phyloP scores from a whole-genome alignment of 2,888 invertebrate species.

The Pyrochroa serraticornis region DNA sequence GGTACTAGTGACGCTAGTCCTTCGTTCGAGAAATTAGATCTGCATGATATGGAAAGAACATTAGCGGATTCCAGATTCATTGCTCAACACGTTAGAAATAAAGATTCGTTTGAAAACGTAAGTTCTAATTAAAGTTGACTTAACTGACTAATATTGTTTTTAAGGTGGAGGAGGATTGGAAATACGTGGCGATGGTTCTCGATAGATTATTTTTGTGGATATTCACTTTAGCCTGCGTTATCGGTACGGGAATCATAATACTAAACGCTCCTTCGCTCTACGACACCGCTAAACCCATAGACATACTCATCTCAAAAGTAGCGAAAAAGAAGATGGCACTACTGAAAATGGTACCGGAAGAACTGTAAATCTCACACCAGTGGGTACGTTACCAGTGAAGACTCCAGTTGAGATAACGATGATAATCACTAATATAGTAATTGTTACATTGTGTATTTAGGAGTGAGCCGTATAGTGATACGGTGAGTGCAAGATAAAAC shows the following conservation, averaged over 20 bases:
- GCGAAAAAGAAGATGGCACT: constrained; percentile 89
- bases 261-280: constrained; percentile 91
- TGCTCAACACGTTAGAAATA: constrained; percentile 93
- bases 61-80: constrained; percentile 92
- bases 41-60: constrained; percentile 89
- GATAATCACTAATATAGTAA: constrained; percentile 56
- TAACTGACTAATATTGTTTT: constrained; percentile 34
- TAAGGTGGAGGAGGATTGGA: constrained; percentile 97
- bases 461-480: constrained; percentile 16
- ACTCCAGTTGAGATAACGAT: constrained; percentile 51
- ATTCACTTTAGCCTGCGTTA: constrained; percentile 90
- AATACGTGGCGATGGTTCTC: constrained; percentile 95
- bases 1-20: constrained; percentile 73
- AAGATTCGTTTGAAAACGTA: constrained; percentile 93
- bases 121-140: constrained; percentile 59
- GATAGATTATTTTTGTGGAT: constrained; percentile 95
- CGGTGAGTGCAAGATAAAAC: too few relatives aligned
- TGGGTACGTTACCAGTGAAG: constrained; percentile 15
- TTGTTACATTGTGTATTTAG: constrained; percentile 45
- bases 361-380: constrained; percentile 44
- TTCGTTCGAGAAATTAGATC: constrained; percentile 80
- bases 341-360: constrained; percentile 82
- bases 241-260: constrained; percentile 88
- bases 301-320: constrained; percentile 88
- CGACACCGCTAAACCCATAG: constrained; percentile 87